Percentiles rank a stretch among this genome's conserved stretches.
Conservation (phyloP, 2,888 invertebrate genomes). For the Sialis lutaria region DNA sequence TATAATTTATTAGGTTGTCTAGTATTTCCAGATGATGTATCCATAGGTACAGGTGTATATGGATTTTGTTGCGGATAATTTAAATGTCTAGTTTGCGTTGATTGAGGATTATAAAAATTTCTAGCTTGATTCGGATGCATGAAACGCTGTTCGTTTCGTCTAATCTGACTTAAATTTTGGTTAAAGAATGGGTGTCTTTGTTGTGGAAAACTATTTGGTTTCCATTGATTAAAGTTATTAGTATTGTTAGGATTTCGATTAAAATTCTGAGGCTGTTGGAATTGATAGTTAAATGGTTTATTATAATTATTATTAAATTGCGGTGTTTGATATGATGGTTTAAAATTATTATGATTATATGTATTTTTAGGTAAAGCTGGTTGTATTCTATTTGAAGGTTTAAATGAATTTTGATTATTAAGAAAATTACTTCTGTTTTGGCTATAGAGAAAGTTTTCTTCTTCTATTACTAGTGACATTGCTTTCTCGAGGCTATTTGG, state of each 20-base stretch:
- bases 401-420: no score
- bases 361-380: not conserved
- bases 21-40: slow-evolving; percentile 1
- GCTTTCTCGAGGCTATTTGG: no score
- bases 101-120: no score
- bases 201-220: not conserved
- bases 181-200: not conserved
- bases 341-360: not conserved
- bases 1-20: not conserved
- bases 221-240: not conserved
- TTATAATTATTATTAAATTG: not conserved
- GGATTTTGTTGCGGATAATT: not conserved
- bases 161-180: not conserved
- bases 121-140: no score
- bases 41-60: slow-evolving; percentile 5
- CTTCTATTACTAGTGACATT: no score
- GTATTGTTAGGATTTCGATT: not conserved
- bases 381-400: no score
- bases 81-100: no score
- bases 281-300: not conserved
- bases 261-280: not conserved
- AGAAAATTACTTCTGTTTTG: no score
- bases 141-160: not conserved
- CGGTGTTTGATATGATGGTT: not conserved
- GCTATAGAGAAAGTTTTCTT: no score